Base-by-base conservation (phyloP, 2,888 invertebrate species). In the Tetragonula carbonaria region DNA sequence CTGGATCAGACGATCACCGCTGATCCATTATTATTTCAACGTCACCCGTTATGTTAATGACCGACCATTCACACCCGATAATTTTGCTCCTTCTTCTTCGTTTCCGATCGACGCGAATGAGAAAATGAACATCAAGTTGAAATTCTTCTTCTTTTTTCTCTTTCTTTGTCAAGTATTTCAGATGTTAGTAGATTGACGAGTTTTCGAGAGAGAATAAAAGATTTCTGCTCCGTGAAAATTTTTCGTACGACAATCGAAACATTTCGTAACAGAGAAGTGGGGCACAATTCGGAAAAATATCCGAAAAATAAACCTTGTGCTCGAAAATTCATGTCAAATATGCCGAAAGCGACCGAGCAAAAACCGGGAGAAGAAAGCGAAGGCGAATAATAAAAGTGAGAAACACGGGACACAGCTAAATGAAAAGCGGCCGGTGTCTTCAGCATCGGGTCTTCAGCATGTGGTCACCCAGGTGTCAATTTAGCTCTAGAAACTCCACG, bases 381-480 rank as follows among this genome's bases (percentile, higher is more conserved):
- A 23, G 28, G 18, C 14, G 45, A 71, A n/a, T 28, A 59, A 81
- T n/a, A 4, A 72, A 53, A 65, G 82, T 79, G 74, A 70, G 76
- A 82, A 88, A 76, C 63, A 53, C 28, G 57, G 63, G 55, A 50
- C 14, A 28, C 14, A 28, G 50, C 62, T 66, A 78, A 87, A 82
- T 73, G 78, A 80, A 82, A 79, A 74, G 11, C 51, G 72, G 53
- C 55, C 59, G 33, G 77, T 16, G 71, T 76, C 74, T 86, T 88
- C 78, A 68, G 86, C 93, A 92, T 93, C 23, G 23, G 23, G 71
- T 76, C 74, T 86, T 88, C 78, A 68, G 86, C 93, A 92, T 93
- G 91, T 92, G 92, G 90, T 28, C 89, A 91, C 85, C 92, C 93
- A 93, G 93, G 91, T 93, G 92, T 90, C 90, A 89, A 91, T 91